phyloP scores from a whole-genome alignment of 2,113 vertebrate species.

The Riparia riparia region DNA sequence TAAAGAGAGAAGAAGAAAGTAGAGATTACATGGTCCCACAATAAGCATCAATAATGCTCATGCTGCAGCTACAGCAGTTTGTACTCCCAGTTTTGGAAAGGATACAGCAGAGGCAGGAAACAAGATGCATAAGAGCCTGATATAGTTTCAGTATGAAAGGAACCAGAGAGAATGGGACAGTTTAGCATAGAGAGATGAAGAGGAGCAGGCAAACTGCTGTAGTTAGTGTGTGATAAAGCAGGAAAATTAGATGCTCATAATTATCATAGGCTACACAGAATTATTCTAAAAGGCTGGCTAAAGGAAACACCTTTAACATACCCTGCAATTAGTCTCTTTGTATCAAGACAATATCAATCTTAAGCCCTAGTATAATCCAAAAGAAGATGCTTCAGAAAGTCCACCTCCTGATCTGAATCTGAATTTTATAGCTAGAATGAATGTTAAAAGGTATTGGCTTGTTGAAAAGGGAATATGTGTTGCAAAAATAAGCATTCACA shows the following conservation, averaged over 20 bases:
- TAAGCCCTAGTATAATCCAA: neutral
- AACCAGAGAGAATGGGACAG: neutral
- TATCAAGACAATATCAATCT: neutral
- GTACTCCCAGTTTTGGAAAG: neutral
- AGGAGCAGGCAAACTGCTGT: neutral
- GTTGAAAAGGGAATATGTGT: neutral
- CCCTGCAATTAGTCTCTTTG: neutral
- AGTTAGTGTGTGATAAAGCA: neutral
- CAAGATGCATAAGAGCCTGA: slow-evolving; percentile 29
- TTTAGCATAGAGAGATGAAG: neutral
- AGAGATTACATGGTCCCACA: neutral
- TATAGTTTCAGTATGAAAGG: neutral
- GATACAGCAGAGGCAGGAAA: neutral
- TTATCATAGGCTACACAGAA: neutral
- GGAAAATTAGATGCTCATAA: neutral
- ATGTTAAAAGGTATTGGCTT: neutral
- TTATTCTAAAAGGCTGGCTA: neutral
- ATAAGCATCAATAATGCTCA: slow-evolving; percentile 14
- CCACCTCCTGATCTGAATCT: neutral
- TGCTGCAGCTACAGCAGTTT: slow-evolving; percentile 4
- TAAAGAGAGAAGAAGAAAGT: slow-evolving; percentile 24
- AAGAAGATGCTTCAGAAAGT: neutral
- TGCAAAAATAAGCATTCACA: neutral
- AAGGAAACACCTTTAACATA: neutral
- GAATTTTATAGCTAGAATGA: neutral